Conservation (phyloP, 2,888 invertebrate species). For the Tenodera sinensis region DNA sequence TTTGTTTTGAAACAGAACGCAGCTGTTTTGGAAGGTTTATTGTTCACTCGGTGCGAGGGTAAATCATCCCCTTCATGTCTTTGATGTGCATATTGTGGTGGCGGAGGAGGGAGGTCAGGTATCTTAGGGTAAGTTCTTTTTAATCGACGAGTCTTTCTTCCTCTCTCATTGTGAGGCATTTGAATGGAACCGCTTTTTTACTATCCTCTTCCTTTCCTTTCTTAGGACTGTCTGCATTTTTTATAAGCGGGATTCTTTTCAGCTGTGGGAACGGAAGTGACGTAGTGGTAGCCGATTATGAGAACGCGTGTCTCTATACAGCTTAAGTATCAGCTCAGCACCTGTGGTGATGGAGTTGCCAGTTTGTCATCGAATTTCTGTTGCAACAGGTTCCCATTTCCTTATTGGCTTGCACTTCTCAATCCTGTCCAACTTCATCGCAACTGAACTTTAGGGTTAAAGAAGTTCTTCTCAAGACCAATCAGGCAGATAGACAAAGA, state of each 20-base stretch:
- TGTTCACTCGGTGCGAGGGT: neutral
- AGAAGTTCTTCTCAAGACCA: too few species aligned
- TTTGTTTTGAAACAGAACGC: neutral
- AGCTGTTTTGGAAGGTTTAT: neutral
- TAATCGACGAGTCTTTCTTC: neutral
- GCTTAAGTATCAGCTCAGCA: too few species aligned
- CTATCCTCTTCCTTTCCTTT: neutral
- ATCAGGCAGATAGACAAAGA: too few species aligned
- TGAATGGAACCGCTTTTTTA: neutral
- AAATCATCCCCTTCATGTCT: neutral
- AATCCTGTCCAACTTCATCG: too few species aligned
- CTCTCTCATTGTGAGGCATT: neutral
- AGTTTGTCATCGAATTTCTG: too few species aligned
- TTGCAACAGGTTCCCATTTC: too few species aligned
- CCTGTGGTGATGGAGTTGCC: too few species aligned
- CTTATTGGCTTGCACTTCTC: too few species aligned
- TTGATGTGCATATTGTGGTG: neutral
- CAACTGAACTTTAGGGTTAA: too few species aligned
- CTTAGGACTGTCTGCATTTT: neutral
- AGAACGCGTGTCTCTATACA: neutral
- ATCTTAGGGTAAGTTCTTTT: neutral
- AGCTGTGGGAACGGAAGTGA: neutral
- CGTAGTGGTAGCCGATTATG: neutral
- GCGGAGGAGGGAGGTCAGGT: neutral
- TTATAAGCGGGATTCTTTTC: neutral